These are phyloP conservation scores for Pomacea maculata DNA, from an alignment of 1,140 invertebrate genomes.

Conservation along the genomic window DNA sequence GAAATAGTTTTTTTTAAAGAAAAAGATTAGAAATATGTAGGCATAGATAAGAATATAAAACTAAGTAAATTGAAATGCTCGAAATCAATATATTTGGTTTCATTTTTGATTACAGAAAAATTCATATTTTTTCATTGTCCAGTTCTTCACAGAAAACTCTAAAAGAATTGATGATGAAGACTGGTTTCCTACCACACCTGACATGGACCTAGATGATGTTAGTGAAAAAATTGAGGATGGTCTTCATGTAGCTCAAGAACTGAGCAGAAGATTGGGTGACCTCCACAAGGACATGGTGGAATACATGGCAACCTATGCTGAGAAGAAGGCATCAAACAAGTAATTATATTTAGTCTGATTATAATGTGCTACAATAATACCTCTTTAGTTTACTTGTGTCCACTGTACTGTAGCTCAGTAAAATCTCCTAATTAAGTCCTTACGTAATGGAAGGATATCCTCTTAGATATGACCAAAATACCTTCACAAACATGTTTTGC, in stretches of 20 bases:
- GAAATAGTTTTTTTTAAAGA: too few relatives aligned
- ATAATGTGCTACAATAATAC: too few relatives aligned
- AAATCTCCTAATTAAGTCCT: too few relatives aligned
- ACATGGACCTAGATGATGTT: conserved; percentile 60
- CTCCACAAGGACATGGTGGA: conserved; percentile 60
- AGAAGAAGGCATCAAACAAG: conserved; percentile 59
- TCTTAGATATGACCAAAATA: too few relatives aligned
- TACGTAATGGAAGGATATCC: too few relatives aligned
- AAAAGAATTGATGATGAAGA: conserved; percentile 56
- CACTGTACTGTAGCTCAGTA: too few relatives aligned
- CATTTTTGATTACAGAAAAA: neutral
- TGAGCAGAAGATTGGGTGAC: conserved; percentile 50
- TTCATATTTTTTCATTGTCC: conserved; percentile 20
- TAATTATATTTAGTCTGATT: conserved; percentile 25
- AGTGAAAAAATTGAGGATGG: conserved; percentile 51
- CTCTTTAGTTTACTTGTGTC: too few relatives aligned
- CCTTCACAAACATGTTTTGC: too few relatives aligned
- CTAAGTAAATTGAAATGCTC: too few relatives aligned
- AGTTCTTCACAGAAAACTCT: conserved; percentile 63
- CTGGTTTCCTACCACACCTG: conserved; percentile 47
- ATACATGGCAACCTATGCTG: conserved; percentile 54
- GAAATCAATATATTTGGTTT: too few relatives aligned
- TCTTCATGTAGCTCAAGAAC: conserved; percentile 48
- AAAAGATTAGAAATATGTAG: too few relatives aligned
- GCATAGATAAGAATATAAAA: too few relatives aligned